These are phyloP conservation scores for Drosophila malerkotliana DNA, from an alignment of 1,140 invertebrate genomes.

Conservation along the genomic window DNA sequence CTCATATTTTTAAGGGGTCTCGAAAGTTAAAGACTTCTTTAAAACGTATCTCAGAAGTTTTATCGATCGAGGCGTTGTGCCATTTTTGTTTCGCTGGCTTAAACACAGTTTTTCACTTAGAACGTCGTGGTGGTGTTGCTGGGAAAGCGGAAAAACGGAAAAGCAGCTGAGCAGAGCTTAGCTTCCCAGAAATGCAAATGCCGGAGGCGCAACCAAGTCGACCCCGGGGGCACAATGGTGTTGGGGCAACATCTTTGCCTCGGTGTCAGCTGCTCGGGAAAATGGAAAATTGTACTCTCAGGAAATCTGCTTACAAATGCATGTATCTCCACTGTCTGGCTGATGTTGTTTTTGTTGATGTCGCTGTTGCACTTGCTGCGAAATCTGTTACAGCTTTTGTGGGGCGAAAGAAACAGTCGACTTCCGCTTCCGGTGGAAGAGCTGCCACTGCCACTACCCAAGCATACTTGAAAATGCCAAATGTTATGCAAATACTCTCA, in stretches of 20 bases:
- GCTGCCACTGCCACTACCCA: constrained; percentile 2
- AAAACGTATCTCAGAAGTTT: not conserved
- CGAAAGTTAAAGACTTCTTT: not conserved
- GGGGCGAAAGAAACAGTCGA: constrained; percentile 63
- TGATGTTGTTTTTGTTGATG: constrained; percentile 17
- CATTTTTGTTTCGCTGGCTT: constrained; percentile 17
- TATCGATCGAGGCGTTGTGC: constrained; percentile 25
- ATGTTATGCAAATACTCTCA: constrained; percentile 58
- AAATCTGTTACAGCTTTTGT: constrained; percentile 60
- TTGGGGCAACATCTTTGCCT: constrained; percentile 21
- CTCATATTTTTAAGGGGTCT: not conserved
- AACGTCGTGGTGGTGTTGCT: constrained; percentile 37
- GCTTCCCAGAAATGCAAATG: constrained; percentile 67
- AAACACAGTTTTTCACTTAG: constrained; percentile 69
- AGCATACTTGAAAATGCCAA: constrained; percentile 51
- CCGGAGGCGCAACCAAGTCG: constrained; percentile 54
- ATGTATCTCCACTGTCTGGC: constrained; percentile 47
- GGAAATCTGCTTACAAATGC: constrained; percentile 77
- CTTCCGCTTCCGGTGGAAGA: constrained; percentile 64
- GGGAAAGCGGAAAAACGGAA: constrained; percentile 27
- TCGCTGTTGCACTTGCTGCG: constrained; percentile 25
- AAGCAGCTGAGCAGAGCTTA: constrained; percentile 21
- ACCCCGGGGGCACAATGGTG: constrained; percentile 13
- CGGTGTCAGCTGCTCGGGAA: constrained; percentile 64
- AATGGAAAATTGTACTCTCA: constrained; percentile 68